These are phyloP conservation scores for Limonius californicus DNA, from an alignment of 1,140 invertebrate genomes.

Conservation along the genomic window DNA sequence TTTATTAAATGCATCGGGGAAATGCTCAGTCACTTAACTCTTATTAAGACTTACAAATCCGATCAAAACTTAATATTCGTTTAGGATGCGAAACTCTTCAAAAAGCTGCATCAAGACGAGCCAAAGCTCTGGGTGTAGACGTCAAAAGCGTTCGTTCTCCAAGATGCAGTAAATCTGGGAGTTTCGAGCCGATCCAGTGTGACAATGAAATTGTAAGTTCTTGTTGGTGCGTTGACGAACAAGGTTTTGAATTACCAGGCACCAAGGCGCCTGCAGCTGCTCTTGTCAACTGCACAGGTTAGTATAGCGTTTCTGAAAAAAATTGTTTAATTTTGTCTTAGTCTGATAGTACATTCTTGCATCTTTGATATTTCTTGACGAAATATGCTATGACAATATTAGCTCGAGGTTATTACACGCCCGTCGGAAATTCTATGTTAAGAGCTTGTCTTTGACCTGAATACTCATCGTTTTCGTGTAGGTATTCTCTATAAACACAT, in stretches of 20 bases:
- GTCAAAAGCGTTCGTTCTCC: slow-evolving; percentile 58
- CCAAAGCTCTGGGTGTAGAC: slow-evolving; percentile 55
- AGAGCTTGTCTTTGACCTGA: neutral
- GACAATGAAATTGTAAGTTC: slow-evolving; percentile 58
- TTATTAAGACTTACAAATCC: no score
- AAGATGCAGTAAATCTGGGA: slow-evolving; percentile 63
- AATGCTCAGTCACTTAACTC: no score
- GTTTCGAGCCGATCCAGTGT: slow-evolving; percentile 76
- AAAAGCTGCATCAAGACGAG: slow-evolving; percentile 57
- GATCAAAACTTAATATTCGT: no score
- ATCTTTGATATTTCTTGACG: no score
- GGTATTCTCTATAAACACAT: neutral
- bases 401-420: no score
- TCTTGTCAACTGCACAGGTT: slow-evolving; percentile 67
- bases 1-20: no score
- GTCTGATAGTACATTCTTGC: no score
- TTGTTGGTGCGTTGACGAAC: slow-evolving; percentile 81
- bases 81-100: slow-evolving; percentile 65
- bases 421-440: neutral
- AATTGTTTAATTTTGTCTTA: no score
- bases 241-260: slow-evolving; percentile 72
- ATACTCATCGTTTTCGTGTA: neutral
- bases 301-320: no score
- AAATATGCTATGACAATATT: no score
- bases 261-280: slow-evolving; percentile 62